Evolutionary conservation across 1,140 invertebrate species (phyloP), one percentile per base, ranked within the genome.

Genomic region (Cyclina sinensis): DNA sequence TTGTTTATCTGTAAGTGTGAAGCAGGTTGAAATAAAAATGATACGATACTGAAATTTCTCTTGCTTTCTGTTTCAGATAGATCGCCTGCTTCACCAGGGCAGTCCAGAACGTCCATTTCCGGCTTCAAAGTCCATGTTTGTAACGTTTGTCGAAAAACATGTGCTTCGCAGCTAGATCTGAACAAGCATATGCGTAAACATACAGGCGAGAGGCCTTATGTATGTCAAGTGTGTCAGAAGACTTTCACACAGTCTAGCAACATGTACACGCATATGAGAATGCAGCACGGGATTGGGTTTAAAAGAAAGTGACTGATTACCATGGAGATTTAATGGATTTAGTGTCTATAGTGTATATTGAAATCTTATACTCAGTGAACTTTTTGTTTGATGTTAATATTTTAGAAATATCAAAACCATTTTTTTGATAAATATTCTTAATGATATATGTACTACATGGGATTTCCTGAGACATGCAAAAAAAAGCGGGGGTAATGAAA

Each of bases 141-240:
- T 86, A 68, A 48, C 5, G 21, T 65, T 7, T 86, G 84, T 51
- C 27, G 76, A 11, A 65, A 86, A 16, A 62, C 54, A 21, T 86
- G 73, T 54, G 43, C 84, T 0, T 48, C 73, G 18, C 54, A 86
- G 27, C 12, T 46, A 35, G 68, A 86, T 35, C 54, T 86, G 7
- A 21, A 9, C 12, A 39, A 30, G 43, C 84, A 86, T 48, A 57
- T 78, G 70, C 57, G 84, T 62, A 86, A 76, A 37, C 84, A 86
- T 73, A 86, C 84, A 0, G 84, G 84, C 18, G 84, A 86, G 27
- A 59, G 35, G 21, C 84, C 84, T 27, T 86, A 57, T 78, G 32
- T 39, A 4, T 86, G 84, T 48, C 32, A 37, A 18, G 18, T 54
- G 37, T 86, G 84, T 65, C 3, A 32, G n/a, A 86, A 86, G 51